phyloP scores from a whole-genome alignment of 2,888 invertebrate species.

The Hypercompe scribonia region DNA sequence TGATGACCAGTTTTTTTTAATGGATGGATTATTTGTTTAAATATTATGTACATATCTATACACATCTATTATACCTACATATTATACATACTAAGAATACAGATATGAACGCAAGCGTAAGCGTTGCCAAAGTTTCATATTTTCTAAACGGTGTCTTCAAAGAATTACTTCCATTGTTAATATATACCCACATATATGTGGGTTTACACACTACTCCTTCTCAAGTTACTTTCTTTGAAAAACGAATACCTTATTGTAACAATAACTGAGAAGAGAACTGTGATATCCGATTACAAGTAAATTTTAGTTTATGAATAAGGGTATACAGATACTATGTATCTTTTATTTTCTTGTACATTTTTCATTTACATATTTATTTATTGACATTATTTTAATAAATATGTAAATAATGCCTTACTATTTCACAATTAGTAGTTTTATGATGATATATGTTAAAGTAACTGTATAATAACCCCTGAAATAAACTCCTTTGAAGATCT shows the following conservation, averaged over 20 bases:
- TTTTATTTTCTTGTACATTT: background rate
- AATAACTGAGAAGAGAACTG: background rate
- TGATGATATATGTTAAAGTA: too few relatives aligned
- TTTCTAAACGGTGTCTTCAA: background rate
- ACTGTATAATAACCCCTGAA: background rate
- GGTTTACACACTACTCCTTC: too few relatives aligned
- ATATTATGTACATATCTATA: too few relatives aligned
- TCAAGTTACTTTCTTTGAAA: background rate
- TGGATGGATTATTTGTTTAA: too few relatives aligned
- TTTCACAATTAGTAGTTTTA: too few relatives aligned
- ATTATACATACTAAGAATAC: background rate
- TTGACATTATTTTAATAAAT: background rate
- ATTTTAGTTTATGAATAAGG: background rate
- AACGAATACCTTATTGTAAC: background rate
- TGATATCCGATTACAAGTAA: background rate
- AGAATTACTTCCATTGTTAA: background rate
- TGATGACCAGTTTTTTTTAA: background rate
- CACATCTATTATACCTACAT: background rate
- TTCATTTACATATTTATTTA: too few relatives aligned
- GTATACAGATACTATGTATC: background rate
- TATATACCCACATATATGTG: background rate
- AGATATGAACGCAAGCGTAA: background rate
- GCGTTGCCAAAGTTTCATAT: background rate
- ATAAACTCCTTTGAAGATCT: background rate
- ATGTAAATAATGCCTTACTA: background rate